Evolutionary conservation across 2,113 vertebrate species (phyloP).

Genomic region (Oncorhynchus gorbuscha): DNA sequence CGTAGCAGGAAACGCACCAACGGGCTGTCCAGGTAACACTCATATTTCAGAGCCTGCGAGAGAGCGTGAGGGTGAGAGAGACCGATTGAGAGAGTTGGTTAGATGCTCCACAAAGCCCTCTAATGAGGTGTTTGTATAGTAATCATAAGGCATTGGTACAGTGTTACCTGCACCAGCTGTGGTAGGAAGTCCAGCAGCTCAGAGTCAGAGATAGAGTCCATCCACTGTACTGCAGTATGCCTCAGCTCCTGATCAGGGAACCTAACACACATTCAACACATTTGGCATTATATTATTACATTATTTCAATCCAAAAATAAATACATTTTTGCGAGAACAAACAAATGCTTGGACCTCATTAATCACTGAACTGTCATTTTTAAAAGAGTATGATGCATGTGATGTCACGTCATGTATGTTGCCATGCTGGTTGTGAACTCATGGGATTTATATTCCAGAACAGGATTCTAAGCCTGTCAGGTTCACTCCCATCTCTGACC

Average conservation of each 20-base stretch:
- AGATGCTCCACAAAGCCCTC: slow-evolving; percentile 52
- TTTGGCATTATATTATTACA: no score
- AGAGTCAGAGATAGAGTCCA: slow-evolving; percentile 88
- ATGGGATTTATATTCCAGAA: no score
- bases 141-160: background rate
- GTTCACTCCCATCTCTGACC: background rate
- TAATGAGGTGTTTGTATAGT: no score
- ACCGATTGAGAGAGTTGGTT: slow-evolving; percentile 50
- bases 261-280: slow-evolving; percentile 57
- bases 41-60: slow-evolving; percentile 90
- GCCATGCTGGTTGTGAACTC: no score
- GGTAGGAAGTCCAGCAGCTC: slow-evolving; percentile 95
- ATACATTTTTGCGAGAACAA: no score
- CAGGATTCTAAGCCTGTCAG: no score
- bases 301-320: no score
- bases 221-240: slow-evolving; percentile 92
- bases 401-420: no score
- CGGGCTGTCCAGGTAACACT: slow-evolving; percentile 97
- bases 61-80: slow-evolving; percentile 37
- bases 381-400: no score
- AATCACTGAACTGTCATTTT: no score
- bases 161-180: slow-evolving; percentile 90
- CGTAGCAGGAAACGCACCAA: slow-evolving; percentile 94
- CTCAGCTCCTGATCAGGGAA: slow-evolving; percentile 96
- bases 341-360: no score